Conservation (phyloP, 37 sponge, comb jelly and placozoan species). For the Beroe ovata region DNA sequence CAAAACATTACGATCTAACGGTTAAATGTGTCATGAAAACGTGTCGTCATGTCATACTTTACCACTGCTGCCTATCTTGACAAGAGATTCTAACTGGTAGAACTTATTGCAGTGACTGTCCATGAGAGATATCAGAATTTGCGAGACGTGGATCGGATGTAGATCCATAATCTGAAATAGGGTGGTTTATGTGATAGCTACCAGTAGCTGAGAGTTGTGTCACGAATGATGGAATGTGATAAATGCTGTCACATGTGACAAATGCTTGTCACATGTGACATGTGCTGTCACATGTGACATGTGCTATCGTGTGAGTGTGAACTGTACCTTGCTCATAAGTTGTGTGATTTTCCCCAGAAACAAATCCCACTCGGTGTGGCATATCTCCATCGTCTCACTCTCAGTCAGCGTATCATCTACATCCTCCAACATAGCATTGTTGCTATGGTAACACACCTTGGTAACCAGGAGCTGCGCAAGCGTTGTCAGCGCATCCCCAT, state of each 20-base stretch:
- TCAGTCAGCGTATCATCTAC: neutral
- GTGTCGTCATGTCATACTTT: too few species aligned
- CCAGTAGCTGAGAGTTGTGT: too few species aligned
- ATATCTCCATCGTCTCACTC: neutral
- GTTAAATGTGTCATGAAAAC: too few species aligned
- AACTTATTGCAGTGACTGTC: neutral
- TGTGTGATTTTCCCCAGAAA: constrained; percentile 55
- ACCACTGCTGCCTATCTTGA: too few species aligned
- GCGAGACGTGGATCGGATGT: neutral
- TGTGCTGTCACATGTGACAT: too few species aligned
- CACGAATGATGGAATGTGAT: too few species aligned
- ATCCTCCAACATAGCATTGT: constrained; percentile 31
- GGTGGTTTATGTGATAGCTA: too few species aligned
- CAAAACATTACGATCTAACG: too few species aligned
- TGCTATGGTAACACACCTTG: constrained; percentile 9
- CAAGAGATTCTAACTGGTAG: neutral
- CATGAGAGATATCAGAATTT: neutral
- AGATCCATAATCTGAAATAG: constrained; percentile 39
- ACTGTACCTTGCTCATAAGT: constrained; percentile 53
- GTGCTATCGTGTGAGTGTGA: too few species aligned
- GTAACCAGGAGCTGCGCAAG: neutral
- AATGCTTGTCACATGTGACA: too few species aligned
- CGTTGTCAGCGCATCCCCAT: constrained; percentile 24
- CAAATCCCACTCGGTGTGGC: constrained; percentile 39
- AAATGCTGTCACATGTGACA: too few species aligned